Evolutionary conservation across 2,888 invertebrate species (phyloP).

Genomic region (Laothoe populi): DNA sequence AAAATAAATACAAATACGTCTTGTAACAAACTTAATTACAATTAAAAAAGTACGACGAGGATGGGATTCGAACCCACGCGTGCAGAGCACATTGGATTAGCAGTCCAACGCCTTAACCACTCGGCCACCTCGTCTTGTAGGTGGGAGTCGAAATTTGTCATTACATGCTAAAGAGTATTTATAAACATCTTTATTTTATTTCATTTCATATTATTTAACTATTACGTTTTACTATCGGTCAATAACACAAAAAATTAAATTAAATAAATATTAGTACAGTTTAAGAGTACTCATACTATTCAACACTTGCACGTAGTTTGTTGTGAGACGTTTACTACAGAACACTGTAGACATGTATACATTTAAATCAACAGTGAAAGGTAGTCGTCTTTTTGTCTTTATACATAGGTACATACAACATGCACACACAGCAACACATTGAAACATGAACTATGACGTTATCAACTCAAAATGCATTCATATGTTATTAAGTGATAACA

Average conservation of each 20-base stretch:
- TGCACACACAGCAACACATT: too few relatives aligned
- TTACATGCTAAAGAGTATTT: constrained; percentile 33
- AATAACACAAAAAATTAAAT: not conserved
- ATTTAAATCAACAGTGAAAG: too few relatives aligned
- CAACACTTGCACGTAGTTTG: too few relatives aligned
- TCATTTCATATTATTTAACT: constrained; percentile 9
- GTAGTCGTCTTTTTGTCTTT: too few relatives aligned
- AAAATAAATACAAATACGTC: not conserved
- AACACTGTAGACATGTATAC: too few relatives aligned
- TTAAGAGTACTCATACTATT: too few relatives aligned
- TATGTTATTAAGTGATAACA: too few relatives aligned
- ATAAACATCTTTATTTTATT: constrained; percentile 30
- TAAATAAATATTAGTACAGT: too few relatives aligned
- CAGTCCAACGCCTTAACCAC: constrained; percentile 94
- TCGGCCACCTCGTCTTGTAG: constrained; percentile 90
- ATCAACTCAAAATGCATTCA: too few relatives aligned
- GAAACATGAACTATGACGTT: too few relatives aligned
- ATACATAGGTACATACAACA: too few relatives aligned
- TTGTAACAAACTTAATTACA: not conserved
- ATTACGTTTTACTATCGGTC: not conserved
- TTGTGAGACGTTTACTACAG: too few relatives aligned
- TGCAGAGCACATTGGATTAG: constrained; percentile 94
- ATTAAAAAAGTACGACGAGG: constrained; percentile 85
- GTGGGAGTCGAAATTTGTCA: constrained; percentile 48
- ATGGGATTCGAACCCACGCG: constrained; percentile 94